Evolutionary conservation across 2,888 invertebrate species (phyloP).

Genomic region (Theodoxus fluviatilis): DNA sequence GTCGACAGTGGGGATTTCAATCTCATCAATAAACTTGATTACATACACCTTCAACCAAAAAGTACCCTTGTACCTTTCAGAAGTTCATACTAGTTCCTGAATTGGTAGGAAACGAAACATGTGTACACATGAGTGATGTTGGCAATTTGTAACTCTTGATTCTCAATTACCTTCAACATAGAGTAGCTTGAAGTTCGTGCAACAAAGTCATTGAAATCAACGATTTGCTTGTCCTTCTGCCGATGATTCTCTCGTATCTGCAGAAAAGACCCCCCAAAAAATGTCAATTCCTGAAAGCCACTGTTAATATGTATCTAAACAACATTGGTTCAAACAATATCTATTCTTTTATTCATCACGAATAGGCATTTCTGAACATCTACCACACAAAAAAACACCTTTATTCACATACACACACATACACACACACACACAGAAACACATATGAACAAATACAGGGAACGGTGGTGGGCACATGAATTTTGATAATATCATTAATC

Average conservation of each 20-base stretch:
- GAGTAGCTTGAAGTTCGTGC: conserved; percentile 62
- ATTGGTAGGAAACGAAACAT: no score
- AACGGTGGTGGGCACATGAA: neutral
- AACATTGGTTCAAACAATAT: conserved; percentile 48
- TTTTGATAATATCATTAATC: no score
- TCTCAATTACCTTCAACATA: conserved; percentile 54
- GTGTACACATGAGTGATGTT: no score
- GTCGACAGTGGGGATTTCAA: no score
- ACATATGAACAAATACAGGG: neutral
- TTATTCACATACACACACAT: conserved; percentile 4
- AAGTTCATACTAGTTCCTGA: no score
- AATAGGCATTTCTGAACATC: neutral
- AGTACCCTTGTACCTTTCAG: no score
- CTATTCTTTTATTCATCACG: conserved; percentile 49
- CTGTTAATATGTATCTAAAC: neutral
- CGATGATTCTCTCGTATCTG: conserved; percentile 64
- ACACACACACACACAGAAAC: neutral
- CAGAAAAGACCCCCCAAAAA: no score
- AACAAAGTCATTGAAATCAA: conserved; percentile 60
- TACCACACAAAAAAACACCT: conserved; percentile 27
- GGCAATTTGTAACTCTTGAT: conserved; percentile 2
- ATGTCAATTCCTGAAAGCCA: no score
- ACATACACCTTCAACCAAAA: no score
- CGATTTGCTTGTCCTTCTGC: conserved; percentile 60
- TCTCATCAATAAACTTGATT: no score